phyloP scores from a whole-genome alignment of 2,888 invertebrate species.

The Hypomecis punctinalis region DNA sequence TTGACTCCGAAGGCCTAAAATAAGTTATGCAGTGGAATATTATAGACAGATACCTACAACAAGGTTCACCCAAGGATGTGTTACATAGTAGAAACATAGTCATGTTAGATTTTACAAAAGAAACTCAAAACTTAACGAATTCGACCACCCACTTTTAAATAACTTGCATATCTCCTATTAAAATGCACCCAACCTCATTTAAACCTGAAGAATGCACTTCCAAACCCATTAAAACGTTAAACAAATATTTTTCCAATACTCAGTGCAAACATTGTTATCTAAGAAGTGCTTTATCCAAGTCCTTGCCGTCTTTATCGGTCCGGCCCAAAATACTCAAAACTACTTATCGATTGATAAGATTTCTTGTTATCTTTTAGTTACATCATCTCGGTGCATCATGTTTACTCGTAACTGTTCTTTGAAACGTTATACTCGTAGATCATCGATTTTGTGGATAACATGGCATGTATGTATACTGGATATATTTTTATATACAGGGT shows the following conservation, averaged over 20 bases:
- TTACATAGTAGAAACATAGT: too few species aligned
- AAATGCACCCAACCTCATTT: background rate
- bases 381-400: slow-evolving; percentile 41
- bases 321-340: slow-evolving; percentile 48
- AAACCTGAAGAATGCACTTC: slow-evolving; percentile 6
- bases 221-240: slow-evolving; percentile 6
- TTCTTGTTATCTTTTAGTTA: slow-evolving; percentile 39
- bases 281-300: slow-evolving; percentile 33
- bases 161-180: background rate
- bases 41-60: too few species aligned
- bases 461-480: too few species aligned
- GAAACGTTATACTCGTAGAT: slow-evolving; percentile 10
- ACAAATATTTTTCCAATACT: slow-evolving; percentile 27
- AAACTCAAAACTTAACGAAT: too few species aligned
- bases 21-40: too few species aligned
- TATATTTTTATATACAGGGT: too few species aligned
- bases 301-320: slow-evolving; percentile 55
- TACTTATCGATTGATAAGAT: slow-evolving; percentile 44
- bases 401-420: slow-evolving; percentile 15
- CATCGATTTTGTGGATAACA: slow-evolving; percentile 1
- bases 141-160: too few species aligned
- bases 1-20: too few species aligned
- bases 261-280: slow-evolving; percentile 29
- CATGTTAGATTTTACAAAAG: too few species aligned
- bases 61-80: too few species aligned